A percentile compares a stretch with the other conserved stretches of the same genome.
Evolutionary conservation across 2,888 invertebrate genomes (phyloP).

Genomic region (Cepaea hortensis): DNA sequence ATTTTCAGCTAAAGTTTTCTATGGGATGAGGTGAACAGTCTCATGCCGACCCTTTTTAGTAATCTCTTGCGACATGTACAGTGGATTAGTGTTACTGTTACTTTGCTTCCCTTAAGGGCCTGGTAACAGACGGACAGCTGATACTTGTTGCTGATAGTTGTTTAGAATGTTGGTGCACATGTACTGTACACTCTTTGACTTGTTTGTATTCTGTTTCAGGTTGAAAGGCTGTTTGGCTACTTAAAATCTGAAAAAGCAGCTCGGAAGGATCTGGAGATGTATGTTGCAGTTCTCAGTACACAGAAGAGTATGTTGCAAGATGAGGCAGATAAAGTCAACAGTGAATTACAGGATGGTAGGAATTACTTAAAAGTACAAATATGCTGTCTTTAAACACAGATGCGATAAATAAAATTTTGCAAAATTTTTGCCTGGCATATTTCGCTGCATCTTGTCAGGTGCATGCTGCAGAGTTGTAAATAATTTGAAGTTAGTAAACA

Average conservation of each 20-base stretch:
- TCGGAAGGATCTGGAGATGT: constrained; percentile 78
- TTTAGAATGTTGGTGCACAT: neutral
- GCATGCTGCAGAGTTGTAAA: no score
- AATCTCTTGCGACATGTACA: no score
- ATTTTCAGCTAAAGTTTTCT: no score
- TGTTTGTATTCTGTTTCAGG: constrained; percentile 62
- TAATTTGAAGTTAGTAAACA: no score
- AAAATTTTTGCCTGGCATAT: neutral
- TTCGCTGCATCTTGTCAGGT: no score
- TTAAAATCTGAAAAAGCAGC: constrained; percentile 77
- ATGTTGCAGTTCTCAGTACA: constrained; percentile 78
- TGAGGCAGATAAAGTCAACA: constrained; percentile 76
- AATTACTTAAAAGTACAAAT: neutral
- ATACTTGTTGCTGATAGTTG: no score
- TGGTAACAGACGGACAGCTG: no score
- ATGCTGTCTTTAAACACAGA: neutral
- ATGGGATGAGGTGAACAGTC: no score
- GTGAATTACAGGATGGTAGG: constrained; percentile 75
- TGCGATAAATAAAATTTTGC: no score
- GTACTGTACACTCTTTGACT: neutral
- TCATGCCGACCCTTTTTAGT: no score
- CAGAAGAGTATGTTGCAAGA: constrained; percentile 78
- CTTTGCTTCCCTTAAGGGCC: no score
- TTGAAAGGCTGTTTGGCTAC: constrained; percentile 76
- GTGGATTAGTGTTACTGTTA: no score